Percentiles rank a stretch among this genome's conserved stretches.
Evolutionary conservation across 2,113 vertebrate genomes (phyloP).

Genomic region (Ibidorhyncha struthersii): DNA sequence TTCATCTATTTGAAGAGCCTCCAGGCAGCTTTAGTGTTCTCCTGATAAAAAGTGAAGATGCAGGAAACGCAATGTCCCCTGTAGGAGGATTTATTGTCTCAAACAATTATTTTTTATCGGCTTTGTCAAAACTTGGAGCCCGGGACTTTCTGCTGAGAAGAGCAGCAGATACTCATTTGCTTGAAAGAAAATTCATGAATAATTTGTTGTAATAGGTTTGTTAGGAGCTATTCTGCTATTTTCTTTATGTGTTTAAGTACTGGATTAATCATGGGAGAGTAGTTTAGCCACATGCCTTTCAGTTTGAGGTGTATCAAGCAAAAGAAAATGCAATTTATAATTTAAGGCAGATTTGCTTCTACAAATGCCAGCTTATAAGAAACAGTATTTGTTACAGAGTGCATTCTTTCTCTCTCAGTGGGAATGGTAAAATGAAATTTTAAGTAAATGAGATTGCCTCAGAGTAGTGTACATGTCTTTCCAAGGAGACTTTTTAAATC

Average conservation of each 20-base stretch:
- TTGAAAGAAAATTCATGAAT: conserved; percentile 31
- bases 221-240: not conserved
- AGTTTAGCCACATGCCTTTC: not conserved
- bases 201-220: not conserved
- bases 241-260: not conserved
- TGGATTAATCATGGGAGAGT: not conserved
- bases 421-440: not conserved
- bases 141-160: conserved; percentile 10
- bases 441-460: conserved; percentile 10
- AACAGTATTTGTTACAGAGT: not conserved
- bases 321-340: not conserved
- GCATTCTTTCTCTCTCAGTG: not conserved
- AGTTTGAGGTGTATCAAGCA: not conserved
- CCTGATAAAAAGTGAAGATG: conserved; percentile 61
- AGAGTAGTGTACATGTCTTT: not conserved
- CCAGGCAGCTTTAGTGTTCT: conserved; percentile 58
- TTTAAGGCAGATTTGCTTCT: not conserved
- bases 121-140: conserved; percentile 32
- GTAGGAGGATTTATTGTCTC: conserved; percentile 45
- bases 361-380: not conserved
- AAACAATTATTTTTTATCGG: conserved; percentile 55
- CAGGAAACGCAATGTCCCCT: conserved; percentile 29
- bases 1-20: conserved; percentile 52
- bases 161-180: conserved; percentile 22
- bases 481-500: not conserved